Percentiles rank a stretch among this genome's conserved stretches.
These are phyloP conservation scores for Folsomia candida DNA, from an alignment of 2,888 invertebrate species.

Conservation along the genomic window DNA sequence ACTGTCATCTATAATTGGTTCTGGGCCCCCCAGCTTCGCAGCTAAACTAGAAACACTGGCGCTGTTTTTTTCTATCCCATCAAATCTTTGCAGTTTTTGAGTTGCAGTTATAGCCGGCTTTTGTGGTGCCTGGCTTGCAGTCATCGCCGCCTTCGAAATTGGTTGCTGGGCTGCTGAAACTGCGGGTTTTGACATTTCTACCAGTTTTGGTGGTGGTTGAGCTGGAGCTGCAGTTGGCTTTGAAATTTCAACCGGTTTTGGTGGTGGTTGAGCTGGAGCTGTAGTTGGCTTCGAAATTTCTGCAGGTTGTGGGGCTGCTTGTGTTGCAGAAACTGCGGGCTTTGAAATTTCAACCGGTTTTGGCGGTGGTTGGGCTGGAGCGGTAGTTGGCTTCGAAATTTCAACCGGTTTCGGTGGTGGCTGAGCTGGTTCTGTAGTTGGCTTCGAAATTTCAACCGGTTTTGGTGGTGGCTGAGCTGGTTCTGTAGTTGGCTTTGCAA, in stretches of 20 bases:
- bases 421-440: not conserved
- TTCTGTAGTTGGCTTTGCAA: not conserved
- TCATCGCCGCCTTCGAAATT: not conserved
- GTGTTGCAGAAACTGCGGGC: not conserved
- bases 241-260: not conserved
- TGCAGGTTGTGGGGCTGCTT: not conserved
- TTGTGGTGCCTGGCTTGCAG: not conserved
- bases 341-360: not conserved
- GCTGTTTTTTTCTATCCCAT: too few species aligned
- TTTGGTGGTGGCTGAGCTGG: not conserved
- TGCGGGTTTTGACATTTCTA: too few species aligned
- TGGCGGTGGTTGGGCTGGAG: too few species aligned
- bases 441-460: not conserved
- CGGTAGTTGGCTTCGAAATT: not conserved
- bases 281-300: not conserved
- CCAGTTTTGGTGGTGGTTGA: too few species aligned
- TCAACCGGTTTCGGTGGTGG: too few species aligned
- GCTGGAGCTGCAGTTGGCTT: not conserved
- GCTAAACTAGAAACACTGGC: too few species aligned
- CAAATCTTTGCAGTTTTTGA: too few species aligned
- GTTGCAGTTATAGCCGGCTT: not conserved
- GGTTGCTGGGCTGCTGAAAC: not conserved
- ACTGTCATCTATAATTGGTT: too few species aligned
- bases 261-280: not conserved
- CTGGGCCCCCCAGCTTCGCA: too few species aligned